Evolutionary conservation across 2,888 invertebrate genomes (phyloP).

Genomic region (Limnephilus auricula): DNA sequence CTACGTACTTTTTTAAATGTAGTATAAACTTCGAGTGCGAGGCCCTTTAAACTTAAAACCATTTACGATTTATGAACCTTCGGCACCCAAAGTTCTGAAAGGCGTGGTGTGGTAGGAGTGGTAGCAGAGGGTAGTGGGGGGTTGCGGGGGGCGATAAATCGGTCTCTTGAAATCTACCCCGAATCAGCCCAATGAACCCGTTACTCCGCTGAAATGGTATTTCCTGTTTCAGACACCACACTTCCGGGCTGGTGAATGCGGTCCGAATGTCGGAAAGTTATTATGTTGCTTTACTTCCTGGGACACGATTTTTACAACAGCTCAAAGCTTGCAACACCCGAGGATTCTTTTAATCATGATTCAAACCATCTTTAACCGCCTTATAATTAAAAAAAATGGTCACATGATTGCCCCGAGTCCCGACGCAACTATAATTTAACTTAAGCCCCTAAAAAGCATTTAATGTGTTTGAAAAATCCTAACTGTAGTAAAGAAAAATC

Average conservation of each 20-base stretch:
- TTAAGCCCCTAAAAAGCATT: background rate
- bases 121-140: background rate
- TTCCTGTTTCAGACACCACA: slow-evolving; percentile 49
- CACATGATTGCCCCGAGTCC: background rate
- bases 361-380: background rate
- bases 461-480: background rate
- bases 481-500: background rate
- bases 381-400: background rate
- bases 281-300: slow-evolving; percentile 23
- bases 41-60: slow-evolving; percentile 49
- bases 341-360: background rate
- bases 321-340: background rate
- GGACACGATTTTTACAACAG: background rate
- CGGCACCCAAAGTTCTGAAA: slow-evolving; percentile 42
- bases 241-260: slow-evolving; percentile 41
- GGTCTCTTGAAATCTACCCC: slow-evolving; percentile 46
- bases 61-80: slow-evolving; percentile 49
- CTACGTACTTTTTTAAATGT: slow-evolving; percentile 9
- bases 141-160: slow-evolving; percentile 40
- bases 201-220: slow-evolving; percentile 42
- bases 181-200: slow-evolving; percentile 47
- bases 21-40: slow-evolving; percentile 32
- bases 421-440: background rate
- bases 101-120: slow-evolving; percentile 13
- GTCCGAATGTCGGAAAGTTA: slow-evolving; percentile 41